Evolutionary conservation across 1,140 invertebrate genomes (phyloP).

Genomic region (Drosophila asahinai): DNA sequence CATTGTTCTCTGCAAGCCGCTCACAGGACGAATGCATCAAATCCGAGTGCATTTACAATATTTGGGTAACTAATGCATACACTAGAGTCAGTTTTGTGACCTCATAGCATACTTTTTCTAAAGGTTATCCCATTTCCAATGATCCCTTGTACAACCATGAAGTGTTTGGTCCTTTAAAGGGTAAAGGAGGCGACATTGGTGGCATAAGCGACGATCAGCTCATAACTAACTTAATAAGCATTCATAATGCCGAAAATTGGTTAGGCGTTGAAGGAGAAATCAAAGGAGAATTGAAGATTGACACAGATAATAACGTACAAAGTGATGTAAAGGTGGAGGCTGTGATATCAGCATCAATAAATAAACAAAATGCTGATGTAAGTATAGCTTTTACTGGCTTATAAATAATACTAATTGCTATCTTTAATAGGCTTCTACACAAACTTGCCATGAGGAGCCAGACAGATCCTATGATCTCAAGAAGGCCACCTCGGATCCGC

Average conservation of each 20-base stretch:
- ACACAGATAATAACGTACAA: background rate
- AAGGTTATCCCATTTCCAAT: constrained; percentile 95
- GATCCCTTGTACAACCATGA: constrained; percentile 98
- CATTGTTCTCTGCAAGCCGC: constrained; percentile 96
- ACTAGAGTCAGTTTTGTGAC: too few species aligned
- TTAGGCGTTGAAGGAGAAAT: constrained; percentile 94
- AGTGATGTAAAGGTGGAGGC: background rate
- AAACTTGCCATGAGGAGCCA: constrained; percentile 91
- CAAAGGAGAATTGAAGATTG: constrained; percentile 85
- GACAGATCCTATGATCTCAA: constrained; percentile 89
- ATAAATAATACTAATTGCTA: background rate
- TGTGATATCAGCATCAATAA: background rate
- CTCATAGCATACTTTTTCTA: background rate
- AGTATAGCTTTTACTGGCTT: background rate
- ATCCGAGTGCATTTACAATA: constrained; percentile 99
- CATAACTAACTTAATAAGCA: constrained; percentile 94
- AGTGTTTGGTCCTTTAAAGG: constrained; percentile 96
- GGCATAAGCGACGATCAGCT: constrained; percentile 96
- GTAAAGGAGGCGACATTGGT: constrained; percentile 95
- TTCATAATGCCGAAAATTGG: constrained; percentile 97
- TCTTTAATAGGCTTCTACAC: constrained; percentile 88
- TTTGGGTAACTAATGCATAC: constrained; percentile 87
- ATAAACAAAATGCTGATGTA: background rate
- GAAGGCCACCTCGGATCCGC: constrained; percentile 92
- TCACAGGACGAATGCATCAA: constrained; percentile 99